Evolutionary conservation across 2,797 vertebrate species (phyloP).

Genomic region (Aplochiton taeniatus): DNA sequence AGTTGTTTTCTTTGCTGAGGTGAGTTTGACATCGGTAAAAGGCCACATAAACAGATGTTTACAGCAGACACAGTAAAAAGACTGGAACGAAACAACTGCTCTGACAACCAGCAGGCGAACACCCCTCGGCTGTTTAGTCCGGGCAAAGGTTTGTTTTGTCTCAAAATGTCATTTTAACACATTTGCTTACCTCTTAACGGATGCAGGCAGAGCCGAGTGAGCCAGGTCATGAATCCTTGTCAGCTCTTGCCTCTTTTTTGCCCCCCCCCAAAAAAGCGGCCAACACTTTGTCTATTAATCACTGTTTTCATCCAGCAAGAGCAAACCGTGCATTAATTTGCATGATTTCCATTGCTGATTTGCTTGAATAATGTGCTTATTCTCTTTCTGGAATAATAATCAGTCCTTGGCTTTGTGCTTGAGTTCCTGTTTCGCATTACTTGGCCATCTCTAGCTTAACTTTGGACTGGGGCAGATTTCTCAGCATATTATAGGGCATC

Average conservation of each 20-base stretch:
- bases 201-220: conserved; percentile 2
- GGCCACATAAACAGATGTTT: conserved; percentile 57
- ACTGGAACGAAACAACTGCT: background rate
- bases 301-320: conserved; percentile 46
- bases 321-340: conserved; percentile 52
- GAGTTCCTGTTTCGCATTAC: conserved; percentile 45
- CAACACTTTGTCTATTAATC: conserved; percentile 49
- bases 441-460: conserved; percentile 43
- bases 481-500: conserved; percentile 33
- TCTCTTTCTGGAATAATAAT: conserved; percentile 57
- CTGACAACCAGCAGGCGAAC: background rate
- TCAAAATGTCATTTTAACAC: conserved; percentile 15
- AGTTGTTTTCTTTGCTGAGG: conserved; percentile 71
- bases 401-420: conserved; percentile 43
- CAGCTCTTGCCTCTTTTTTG: conserved; percentile 4
- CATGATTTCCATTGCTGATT: conserved; percentile 59
- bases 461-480: conserved; percentile 39
- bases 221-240: conserved; percentile 26
- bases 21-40: conserved; percentile 49
- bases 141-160: conserved; percentile 17
- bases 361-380: conserved; percentile 60
- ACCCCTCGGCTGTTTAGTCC: conserved; percentile 5
- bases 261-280: conserved; percentile 19
- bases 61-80: conserved; percentile 18
- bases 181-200: conserved; percentile 22